Base-by-base conservation (phyloP, 2,113 vertebrate genomes). In the Saccopteryx leptura region DNA sequence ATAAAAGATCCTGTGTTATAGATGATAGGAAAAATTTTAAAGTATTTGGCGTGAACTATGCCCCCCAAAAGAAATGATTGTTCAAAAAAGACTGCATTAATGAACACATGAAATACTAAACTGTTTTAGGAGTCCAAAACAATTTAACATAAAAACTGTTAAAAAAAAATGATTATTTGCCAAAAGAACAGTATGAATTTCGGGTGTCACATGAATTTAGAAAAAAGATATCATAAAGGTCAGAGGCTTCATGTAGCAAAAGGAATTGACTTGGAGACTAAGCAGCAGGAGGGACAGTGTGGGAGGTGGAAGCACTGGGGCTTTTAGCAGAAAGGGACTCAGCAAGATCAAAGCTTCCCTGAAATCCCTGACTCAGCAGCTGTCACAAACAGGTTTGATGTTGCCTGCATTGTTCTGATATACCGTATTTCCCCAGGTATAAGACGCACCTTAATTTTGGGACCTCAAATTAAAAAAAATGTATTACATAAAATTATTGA, bases 311-410 rank as follows among this genome's bases (percentile, higher is more conserved):
- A 17, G 52, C 13, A 31, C 33, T 74, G 19, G 28, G 56, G 18
- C 2, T 68, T 48, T 24, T 12, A 18, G 13, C 46, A 52, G 28
- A 50, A 66, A 33, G 12, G 9, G 23, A 84, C 63, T 26, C 33
- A 60, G 8, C 31, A 48, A 68, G 54, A 79, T 65, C 39, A 72
- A 74, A 97, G 39, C 6, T 15, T 69, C 7, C 5, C 2, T 74
- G 28, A 87, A 61, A 71, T 69, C 66, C 54, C 60, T 76, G 39
- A 65, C 50, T 78, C 63, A 66, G 63, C 17, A 85, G 80, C 39
- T 95, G 71, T 90, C 84, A 97, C 93, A 97, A 92, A 81, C 19
- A 93, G 85, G 75, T 58, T 92, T 50, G 18, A 21, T 24, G 92
- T 26, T 54, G 65, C 71, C 54, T 50, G 46, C 11, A 71, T 17